Evolutionary conservation across 2,113 vertebrate species (phyloP), one percentile per base, ranked within the genome.

Genomic region (Oncorhynchus gorbuscha): DNA sequence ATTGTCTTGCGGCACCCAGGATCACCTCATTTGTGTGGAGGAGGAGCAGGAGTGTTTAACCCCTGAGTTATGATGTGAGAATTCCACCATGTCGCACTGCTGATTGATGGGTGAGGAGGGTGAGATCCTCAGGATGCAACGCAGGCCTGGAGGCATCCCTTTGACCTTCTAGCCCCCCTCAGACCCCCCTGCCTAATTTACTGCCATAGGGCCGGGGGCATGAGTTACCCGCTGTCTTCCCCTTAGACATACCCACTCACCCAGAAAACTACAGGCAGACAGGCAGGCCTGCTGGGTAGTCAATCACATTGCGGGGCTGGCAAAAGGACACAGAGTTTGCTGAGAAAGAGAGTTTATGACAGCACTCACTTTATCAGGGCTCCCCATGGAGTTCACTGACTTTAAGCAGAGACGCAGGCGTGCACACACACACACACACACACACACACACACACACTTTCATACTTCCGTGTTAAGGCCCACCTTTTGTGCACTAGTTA

Each of bases 211-310:
- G 72, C 79, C 39, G 35, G 73, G 81, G 80, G 79, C 79, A 85
- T 76, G 87, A 89, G 67, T 87, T 86, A 88, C 76, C 81, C 4
- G 75, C 87, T 73, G 83, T 86, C 84, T 87, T 88, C 78, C 73
- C 45, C 51, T 75, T 64, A 76, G 76, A 85, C 51, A 70, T 13
- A 79, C 74, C 82, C 79, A 75, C 71, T 89, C 76, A 86, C 71
- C 81, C 78, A 76, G 82, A 89, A 89, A 88, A 86, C 51, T 55
- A 55, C 82, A 87, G 80, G 76, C 39, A 45, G 39, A 11, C 39
- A 45, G 39, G 39, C 39, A 39, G 39, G 39, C 39, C 39, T 39
- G 39, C 39, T 39, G 39, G 39, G 77, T 76, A 81, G 83, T 88
- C 78, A 83, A 78, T 90, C 83, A 85, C 55, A 16, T 55, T 16